Evolutionary conservation across 2,888 invertebrate species (phyloP).

Genomic region (Scaptomyza polygonia): DNA sequence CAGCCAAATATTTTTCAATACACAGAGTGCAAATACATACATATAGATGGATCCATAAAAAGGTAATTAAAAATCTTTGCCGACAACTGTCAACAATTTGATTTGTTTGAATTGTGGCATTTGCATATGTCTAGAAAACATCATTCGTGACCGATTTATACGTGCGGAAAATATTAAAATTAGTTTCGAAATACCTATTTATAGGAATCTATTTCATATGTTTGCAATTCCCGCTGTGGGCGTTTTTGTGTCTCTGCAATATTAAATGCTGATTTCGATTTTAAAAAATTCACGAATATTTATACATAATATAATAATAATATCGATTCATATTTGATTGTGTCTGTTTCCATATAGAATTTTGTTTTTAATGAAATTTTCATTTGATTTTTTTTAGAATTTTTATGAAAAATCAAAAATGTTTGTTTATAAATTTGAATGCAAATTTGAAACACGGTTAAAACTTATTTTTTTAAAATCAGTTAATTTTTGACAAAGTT

Average conservation of each 20-base stretch:
- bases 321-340: no score
- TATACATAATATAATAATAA: no score
- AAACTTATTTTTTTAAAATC: no score
- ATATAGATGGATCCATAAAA: constrained; percentile 37
- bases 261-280: constrained; percentile 5
- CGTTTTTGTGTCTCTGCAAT: background rate
- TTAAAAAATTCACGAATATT: constrained; percentile 6
- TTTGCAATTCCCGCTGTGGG: constrained; percentile 53
- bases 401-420: no score
- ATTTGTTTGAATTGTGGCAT: constrained; percentile 68
- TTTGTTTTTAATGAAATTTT: no score
- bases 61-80: constrained; percentile 54
- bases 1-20: constrained; percentile 23
- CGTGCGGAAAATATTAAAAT: constrained; percentile 71
- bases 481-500: background rate
- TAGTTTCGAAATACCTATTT: constrained; percentile 64
- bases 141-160: constrained; percentile 51
- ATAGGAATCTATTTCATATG: constrained; percentile 57
- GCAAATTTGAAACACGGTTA: no score
- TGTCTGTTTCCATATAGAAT: no score
- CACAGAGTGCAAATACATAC: constrained; percentile 1
- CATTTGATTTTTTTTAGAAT: no score
- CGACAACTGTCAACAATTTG: constrained; percentile 63
- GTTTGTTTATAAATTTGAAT: no score
- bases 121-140: constrained; percentile 64